A percentile compares a stretch with the other conserved stretches of the same genome.
Conservation (phyloP, 37 sponge, comb jelly and placozoan species). For the Beroe forskalii region DNA sequence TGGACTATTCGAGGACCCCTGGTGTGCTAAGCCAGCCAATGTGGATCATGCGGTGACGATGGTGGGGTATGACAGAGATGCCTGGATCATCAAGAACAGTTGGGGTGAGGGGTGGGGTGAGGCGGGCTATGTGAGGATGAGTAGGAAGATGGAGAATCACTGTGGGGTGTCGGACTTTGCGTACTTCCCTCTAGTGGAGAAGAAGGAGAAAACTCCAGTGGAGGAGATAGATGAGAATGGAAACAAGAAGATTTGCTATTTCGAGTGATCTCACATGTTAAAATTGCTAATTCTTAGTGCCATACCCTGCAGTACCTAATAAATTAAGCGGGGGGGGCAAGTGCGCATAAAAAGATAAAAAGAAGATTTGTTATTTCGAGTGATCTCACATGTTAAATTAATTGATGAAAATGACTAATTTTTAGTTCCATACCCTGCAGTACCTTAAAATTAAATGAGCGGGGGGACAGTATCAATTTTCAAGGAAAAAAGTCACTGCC, state of each 20-base stretch:
- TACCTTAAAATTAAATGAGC: no score
- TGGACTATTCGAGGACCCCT: slow-evolving; percentile 13
- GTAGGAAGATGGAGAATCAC: neutral
- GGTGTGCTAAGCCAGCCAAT: slow-evolving; percentile 19
- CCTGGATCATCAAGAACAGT: slow-evolving; percentile 60
- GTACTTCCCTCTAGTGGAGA: slow-evolving; percentile 53
- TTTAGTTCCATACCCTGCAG: no score
- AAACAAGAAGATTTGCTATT: neutral
- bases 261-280: no score
- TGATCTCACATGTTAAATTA: no score
- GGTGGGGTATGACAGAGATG: slow-evolving; percentile 35
- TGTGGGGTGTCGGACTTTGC: slow-evolving; percentile 53
- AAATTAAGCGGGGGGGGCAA: no score
- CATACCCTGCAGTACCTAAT: no score
- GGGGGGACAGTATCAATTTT: no score
- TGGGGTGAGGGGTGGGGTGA: slow-evolving; percentile 62
- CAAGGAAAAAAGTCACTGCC: no score
- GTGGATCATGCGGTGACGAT: slow-evolving; percentile 46
- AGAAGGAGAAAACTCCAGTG: neutral
- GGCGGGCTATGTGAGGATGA: slow-evolving; percentile 48
- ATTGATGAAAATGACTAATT: no score
- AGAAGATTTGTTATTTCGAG: no score
- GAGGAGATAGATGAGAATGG: neutral
- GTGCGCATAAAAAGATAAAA: no score
- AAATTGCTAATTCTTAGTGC: no score